Evolutionary conservation across 2,113 vertebrate species (phyloP).

Genomic region (Phaethornis superciliosus): DNA sequence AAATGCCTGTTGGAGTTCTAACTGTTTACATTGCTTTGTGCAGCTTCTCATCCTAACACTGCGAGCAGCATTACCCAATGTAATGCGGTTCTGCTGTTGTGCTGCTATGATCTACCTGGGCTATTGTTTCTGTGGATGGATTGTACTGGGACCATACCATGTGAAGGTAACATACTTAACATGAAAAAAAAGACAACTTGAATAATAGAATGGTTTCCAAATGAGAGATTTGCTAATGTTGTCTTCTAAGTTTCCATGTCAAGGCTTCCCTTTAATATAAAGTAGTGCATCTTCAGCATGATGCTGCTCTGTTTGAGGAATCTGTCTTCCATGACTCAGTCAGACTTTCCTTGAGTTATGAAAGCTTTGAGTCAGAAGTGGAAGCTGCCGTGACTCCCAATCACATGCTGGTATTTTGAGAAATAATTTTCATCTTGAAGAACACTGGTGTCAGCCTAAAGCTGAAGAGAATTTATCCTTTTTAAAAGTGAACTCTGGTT

Average conservation of each 20-base stretch:
- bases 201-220: background rate
- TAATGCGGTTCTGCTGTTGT: slow-evolving; percentile 92
- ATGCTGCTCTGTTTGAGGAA: background rate
- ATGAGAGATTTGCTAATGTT: background rate
- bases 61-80: slow-evolving; percentile 87
- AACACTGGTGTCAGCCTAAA: background rate
- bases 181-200: background rate
- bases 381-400: background rate
- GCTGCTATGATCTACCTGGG: slow-evolving; percentile 94
- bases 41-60: slow-evolving; percentile 86
- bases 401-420: slow-evolving; percentile 51
- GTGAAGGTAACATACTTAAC: slow-evolving; percentile 82
- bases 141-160: slow-evolving; percentile 93
- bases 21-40: slow-evolving; percentile 66
- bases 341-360: slow-evolving; percentile 3
- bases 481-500: background rate
- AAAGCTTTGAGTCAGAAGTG: slow-evolving; percentile 47
- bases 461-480: background rate
- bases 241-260: background rate
- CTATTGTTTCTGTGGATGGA: slow-evolving; percentile 98
- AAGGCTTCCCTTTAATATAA: slow-evolving; percentile 10
- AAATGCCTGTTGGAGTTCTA: background rate
- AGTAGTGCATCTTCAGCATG: slow-evolving; percentile 5
- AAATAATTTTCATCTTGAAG: slow-evolving; percentile 8
- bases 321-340: slow-evolving; percentile 2